Conservation (phyloP, 2,113 vertebrate genomes). For the Triplophysa siluroides region DNA sequence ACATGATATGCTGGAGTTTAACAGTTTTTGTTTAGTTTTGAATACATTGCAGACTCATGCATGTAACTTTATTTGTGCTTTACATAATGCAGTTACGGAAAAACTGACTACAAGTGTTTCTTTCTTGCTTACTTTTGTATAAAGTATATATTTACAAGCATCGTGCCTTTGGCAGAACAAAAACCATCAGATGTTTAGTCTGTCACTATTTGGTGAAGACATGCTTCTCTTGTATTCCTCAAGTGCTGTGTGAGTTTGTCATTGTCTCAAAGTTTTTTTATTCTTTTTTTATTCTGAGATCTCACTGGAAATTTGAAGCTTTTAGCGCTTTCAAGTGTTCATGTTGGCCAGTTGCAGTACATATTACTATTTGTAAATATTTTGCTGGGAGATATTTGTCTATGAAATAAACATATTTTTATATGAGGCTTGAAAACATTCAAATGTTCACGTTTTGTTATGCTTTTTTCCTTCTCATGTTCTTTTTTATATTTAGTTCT, state of each 20-base stretch:
- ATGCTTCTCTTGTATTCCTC: not conserved
- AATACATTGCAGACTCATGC: not conserved
- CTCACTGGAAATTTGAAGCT: constrained; percentile 77
- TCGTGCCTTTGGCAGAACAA: constrained; percentile 37
- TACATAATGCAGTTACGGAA: not conserved
- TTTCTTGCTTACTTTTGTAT: not conserved
- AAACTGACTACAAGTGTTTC: not conserved
- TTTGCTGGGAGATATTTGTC: constrained; percentile 62
- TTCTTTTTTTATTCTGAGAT: constrained; percentile 44
- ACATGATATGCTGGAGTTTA: not conserved
- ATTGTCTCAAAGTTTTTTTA: not conserved
- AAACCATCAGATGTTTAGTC: constrained; percentile 14
- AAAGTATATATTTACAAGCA: constrained; percentile 4
- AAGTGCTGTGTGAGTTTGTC: not conserved
- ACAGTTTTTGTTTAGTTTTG: not conserved
- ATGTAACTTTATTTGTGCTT: not conserved
- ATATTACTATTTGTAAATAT: constrained; percentile 77
- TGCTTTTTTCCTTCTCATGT: constrained; percentile 53
- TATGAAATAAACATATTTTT: constrained; percentile 65
- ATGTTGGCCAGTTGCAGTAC: constrained; percentile 66
- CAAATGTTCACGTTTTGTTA: constrained; percentile 44
- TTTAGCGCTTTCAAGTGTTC: constrained; percentile 25
- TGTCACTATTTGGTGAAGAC: not conserved
- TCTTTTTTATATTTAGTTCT: constrained; percentile 65
- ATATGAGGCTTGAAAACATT: constrained; percentile 67